These are phyloP conservation scores for Epizoanthus stellaris DNA, from an alignment of 92 coral and sea anemone genomes.

Conservation along the genomic window DNA sequence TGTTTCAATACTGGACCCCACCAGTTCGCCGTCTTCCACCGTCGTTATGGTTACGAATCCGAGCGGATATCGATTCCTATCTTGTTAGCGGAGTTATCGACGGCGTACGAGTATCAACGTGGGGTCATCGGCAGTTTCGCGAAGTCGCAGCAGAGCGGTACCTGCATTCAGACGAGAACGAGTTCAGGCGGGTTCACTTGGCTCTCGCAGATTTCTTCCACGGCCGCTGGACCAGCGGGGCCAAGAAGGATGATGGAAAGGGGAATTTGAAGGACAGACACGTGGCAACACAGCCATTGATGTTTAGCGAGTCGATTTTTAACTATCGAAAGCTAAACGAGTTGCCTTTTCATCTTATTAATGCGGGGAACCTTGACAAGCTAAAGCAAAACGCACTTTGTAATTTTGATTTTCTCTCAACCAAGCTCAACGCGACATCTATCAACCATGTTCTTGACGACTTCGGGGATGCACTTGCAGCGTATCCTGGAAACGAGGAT, in stretches of 20 bases:
- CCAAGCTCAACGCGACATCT: slow-evolving; percentile 80
- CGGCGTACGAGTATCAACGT: slow-evolving; percentile 80
- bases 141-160: slow-evolving; percentile 87
- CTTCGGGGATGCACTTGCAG: slow-evolving; percentile 80
- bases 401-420: slow-evolving; percentile 83
- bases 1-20: slow-evolving; percentile 78
- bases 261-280: slow-evolving; percentile 82
- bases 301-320: slow-evolving; percentile 61
- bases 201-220: slow-evolving; percentile 79
- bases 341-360: slow-evolving; percentile 80
- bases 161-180: slow-evolving; percentile 64
- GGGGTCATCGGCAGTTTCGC: slow-evolving; percentile 89
- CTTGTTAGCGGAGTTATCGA: slow-evolving; percentile 74
- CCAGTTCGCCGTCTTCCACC: slow-evolving; percentile 81
- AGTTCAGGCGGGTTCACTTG: slow-evolving; percentile 64
- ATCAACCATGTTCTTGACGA: slow-evolving; percentile 88
- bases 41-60: slow-evolving; percentile 73
- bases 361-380: slow-evolving; percentile 74
- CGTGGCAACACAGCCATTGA: slow-evolving; percentile 75
- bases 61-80: slow-evolving; percentile 78
- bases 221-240: slow-evolving; percentile 83
- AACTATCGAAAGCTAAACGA: slow-evolving; percentile 80
- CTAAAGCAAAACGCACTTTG: slow-evolving; percentile 86
- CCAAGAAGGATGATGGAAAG: slow-evolving; percentile 76
- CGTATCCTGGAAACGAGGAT: slow-evolving; percentile 84